phyloP scores from a whole-genome alignment of 2,888 invertebrate genomes.

The Hedychridium roseum region DNA sequence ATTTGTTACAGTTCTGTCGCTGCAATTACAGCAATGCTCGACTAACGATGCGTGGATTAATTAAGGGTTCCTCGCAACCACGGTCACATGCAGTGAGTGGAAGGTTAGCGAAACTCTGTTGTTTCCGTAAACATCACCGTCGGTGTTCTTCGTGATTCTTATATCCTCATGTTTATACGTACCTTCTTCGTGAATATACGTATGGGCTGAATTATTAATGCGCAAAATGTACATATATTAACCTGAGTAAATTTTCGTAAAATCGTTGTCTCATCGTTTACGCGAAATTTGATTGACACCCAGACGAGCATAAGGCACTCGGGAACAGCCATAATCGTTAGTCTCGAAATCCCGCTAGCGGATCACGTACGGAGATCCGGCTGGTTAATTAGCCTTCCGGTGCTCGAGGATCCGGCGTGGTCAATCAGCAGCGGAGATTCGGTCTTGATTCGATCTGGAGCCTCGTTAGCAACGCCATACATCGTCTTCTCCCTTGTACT shows the following conservation, averaged over 20 bases:
- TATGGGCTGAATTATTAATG: too few relatives aligned
- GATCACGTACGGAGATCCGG: conserved; percentile 42
- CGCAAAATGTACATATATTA: not conserved
- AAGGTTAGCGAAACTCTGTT: too few relatives aligned
- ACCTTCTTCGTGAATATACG: not conserved
- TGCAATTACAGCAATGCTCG: too few relatives aligned
- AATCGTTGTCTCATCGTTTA: conserved; percentile 8
- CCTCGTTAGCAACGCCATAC: conserved; percentile 44
- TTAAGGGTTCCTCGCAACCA: too few relatives aligned
- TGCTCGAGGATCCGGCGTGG: conserved; percentile 37
- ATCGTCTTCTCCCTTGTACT: conserved; percentile 15
- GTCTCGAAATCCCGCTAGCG: conserved; percentile 43
- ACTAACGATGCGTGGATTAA: too few relatives aligned
- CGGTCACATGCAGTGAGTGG: too few relatives aligned
- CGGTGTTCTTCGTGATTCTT: too few relatives aligned
- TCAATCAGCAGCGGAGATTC: conserved; percentile 47
- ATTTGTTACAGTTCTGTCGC: too few relatives aligned
- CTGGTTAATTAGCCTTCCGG: conserved; percentile 43
- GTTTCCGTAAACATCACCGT: too few relatives aligned
- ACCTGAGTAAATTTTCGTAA: not conserved
- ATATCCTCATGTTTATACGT: not conserved
- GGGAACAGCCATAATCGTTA: conserved; percentile 41
- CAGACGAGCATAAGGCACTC: conserved; percentile 41
- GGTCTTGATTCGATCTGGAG: conserved; percentile 51
- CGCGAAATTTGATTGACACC: conserved; percentile 6